These are phyloP conservation scores for Acrobasis consociella DNA, from an alignment of 2,888 invertebrate genomes.

Conservation along the genomic window DNA sequence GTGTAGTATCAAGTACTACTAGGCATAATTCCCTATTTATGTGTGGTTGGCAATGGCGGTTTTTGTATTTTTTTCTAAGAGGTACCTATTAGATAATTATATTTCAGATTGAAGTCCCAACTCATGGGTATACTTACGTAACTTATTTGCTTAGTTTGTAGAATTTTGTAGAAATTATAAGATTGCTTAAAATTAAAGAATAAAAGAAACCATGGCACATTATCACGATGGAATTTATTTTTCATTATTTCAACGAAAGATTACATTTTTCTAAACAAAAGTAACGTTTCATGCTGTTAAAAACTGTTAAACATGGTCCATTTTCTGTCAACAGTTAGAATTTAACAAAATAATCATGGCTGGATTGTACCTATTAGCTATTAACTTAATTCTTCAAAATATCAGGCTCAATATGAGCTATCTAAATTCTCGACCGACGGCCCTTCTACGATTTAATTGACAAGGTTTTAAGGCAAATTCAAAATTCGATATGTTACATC, in stretches of 20 bases:
- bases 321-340: conserved; percentile 59
- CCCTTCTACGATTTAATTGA: conserved; percentile 66
- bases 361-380: conserved; percentile 71
- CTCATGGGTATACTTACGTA: too few species aligned
- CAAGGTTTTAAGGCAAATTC: conserved; percentile 61
- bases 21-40: too few species aligned
- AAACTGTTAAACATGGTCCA: conserved; percentile 60
- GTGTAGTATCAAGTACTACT: too few species aligned
- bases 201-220: conserved; percentile 50
- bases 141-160: background rate
- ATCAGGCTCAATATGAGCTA: conserved; percentile 81
- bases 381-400: conserved; percentile 68
- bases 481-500: conserved; percentile 56
- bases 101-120: too few species aligned
- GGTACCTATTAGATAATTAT: too few species aligned
- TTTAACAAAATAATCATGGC: conserved; percentile 70
- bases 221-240: conserved; percentile 77
- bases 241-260: conserved; percentile 70
- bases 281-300: conserved; percentile 29
- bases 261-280: conserved; percentile 59
- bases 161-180: background rate
- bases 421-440: conserved; percentile 71
- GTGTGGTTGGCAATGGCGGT: too few species aligned
- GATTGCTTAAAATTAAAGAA: conserved; percentile 8
- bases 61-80: too few species aligned